A percentile compares a stretch with the other conserved stretches of the same genome.
Conservation (phyloP, 2,888 invertebrate species). For the Acrobasis repandana region DNA sequence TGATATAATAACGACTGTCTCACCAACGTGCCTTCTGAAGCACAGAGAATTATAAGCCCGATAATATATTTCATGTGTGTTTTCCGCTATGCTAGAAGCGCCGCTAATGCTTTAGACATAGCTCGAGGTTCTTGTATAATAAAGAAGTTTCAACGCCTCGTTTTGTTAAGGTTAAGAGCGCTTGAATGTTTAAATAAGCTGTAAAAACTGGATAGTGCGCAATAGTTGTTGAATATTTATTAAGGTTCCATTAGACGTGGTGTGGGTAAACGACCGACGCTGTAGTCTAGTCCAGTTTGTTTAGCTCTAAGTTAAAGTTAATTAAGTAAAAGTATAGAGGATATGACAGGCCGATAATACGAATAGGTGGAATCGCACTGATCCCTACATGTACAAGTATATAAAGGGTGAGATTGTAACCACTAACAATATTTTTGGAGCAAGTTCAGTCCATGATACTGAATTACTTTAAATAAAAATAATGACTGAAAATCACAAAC, state of each 20-base stretch:
- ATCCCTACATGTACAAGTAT: too few species aligned
- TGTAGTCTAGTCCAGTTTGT: background rate
- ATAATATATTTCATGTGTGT: background rate
- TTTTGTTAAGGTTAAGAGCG: background rate
- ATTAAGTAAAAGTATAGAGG: background rate
- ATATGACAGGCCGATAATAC: too few species aligned
- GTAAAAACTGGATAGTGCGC: constrained; percentile 1
- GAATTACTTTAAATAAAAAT: too few species aligned
- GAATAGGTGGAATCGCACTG: too few species aligned
- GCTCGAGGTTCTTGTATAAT: background rate
- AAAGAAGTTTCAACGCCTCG: constrained; percentile 5
- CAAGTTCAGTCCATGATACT: too few species aligned
- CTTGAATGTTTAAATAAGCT: constrained; percentile 2
- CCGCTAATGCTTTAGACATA: background rate
- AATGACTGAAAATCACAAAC: too few species aligned
- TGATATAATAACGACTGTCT: too few species aligned
- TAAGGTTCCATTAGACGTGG: background rate
- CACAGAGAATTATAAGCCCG: background rate
- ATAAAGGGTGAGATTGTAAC: too few species aligned
- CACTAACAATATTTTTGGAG: too few species aligned
- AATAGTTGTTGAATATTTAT: constrained; percentile 14
- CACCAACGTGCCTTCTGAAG: too few species aligned
- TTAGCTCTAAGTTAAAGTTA: background rate
- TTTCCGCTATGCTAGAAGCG: background rate
- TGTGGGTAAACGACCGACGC: background rate